Conservation (phyloP, 1,140 invertebrate species). For the Bombus polaris region DNA sequence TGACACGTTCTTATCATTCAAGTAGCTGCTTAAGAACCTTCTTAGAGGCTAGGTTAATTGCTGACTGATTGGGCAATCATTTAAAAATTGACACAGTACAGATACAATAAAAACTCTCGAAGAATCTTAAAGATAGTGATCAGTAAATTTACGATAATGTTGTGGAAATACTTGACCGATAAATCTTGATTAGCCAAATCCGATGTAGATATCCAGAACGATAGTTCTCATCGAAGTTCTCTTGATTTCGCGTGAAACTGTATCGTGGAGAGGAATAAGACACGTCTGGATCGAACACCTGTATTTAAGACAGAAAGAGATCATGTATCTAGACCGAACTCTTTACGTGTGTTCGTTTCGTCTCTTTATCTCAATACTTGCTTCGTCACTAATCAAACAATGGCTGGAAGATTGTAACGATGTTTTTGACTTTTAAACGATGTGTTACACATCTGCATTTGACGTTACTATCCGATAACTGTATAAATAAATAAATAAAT, state of each 20-base stretch:
- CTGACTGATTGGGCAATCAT: neutral
- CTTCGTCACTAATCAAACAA: constrained; percentile 39
- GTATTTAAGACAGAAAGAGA: constrained; percentile 40
- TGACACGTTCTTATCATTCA: neutral
- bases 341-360: no score
- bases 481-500: neutral
- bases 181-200: neutral
- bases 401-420: neutral
- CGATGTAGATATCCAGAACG: neutral
- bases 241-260: neutral
- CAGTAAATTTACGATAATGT: neutral
- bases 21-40: neutral
- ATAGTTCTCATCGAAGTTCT: no score
- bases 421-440: no score
- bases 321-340: neutral
- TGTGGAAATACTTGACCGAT: neutral
- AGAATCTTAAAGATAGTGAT: neutral
- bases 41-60: neutral
- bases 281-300: neutral
- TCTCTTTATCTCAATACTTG: constrained; percentile 28
- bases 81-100: neutral
- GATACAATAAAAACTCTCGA: neutral
- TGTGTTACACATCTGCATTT: neutral
- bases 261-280: neutral
- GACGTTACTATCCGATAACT: no score